Evolutionary conservation across 92 coral and sea anemone species (phyloP).

Genomic region (Plumapathes pennacea): DNA sequence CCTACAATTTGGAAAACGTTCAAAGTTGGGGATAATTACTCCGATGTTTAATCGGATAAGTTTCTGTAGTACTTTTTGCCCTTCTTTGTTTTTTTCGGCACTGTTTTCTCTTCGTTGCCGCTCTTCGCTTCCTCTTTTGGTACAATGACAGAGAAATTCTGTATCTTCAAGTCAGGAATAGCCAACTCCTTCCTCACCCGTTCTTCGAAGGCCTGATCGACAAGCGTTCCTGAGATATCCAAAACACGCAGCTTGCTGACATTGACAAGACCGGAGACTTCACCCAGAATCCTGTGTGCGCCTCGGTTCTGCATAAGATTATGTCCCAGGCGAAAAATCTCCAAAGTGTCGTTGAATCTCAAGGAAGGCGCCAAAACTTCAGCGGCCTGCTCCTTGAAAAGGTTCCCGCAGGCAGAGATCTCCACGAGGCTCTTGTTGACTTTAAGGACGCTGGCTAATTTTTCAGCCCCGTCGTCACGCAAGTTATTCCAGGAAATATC

Average conservation of each 20-base stretch:
- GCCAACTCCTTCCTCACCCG: constrained; percentile 27
- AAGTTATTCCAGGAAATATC: constrained; percentile 94
- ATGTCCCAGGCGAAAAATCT: constrained; percentile 64
- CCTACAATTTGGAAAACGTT: no score
- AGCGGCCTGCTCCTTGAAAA: constrained; percentile 72
- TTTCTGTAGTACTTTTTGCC: neutral
- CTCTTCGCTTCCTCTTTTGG: constrained; percentile 18
- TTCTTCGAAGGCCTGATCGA: constrained; percentile 39
- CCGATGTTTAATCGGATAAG: no score
- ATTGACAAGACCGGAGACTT: constrained; percentile 7
- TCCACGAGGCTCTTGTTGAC: constrained; percentile 52
- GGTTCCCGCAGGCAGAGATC: constrained; percentile 74
- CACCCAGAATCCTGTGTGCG: constrained; percentile 48
- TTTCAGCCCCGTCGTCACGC: constrained; percentile 70
- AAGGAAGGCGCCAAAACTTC: constrained; percentile 55
- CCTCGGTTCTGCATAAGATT: constrained; percentile 80
- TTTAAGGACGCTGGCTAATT: constrained; percentile 53
- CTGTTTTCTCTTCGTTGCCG: neutral
- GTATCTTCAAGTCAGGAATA: constrained; percentile 42
- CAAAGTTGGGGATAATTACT: no score
- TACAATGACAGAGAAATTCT: constrained; percentile 46
- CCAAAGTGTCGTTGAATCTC: constrained; percentile 51
- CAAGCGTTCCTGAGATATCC: constrained; percentile 83
- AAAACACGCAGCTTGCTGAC: constrained; percentile 43
- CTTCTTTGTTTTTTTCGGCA: neutral